These are phyloP conservation scores for Orchesellides sinensis DNA, from an alignment of 2,888 invertebrate species.

Conservation along the genomic window DNA sequence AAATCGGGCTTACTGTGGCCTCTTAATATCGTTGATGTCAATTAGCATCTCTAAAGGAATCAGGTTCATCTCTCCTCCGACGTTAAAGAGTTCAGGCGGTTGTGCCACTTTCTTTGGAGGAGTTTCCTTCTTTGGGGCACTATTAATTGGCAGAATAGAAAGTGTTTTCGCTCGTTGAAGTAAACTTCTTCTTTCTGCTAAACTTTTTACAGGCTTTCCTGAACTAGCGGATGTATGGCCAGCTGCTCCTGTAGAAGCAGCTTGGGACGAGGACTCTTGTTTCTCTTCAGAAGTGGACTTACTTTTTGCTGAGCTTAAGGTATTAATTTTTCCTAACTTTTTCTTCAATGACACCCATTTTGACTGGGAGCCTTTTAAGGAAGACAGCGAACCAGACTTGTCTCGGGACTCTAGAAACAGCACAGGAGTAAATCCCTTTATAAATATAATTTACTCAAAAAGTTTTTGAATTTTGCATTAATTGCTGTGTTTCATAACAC, in stretches of 20 bases:
- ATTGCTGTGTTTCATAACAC: no score
- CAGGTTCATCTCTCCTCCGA: constrained; percentile 75
- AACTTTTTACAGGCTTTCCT: constrained; percentile 55
- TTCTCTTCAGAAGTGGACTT: constrained; percentile 47
- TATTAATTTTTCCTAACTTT: constrained; percentile 72
- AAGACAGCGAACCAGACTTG: constrained; percentile 73
- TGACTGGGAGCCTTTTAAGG: constrained; percentile 72
- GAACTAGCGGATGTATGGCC: not conserved
- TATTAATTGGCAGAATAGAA: constrained; percentile 72
- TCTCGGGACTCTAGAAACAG: constrained; percentile 69
- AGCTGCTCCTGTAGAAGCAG: constrained; percentile 3
- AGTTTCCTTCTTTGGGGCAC: constrained; percentile 64
- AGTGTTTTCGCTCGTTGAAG: constrained; percentile 74
- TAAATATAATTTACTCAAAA: not conserved
- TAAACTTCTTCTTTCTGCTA: constrained; percentile 71
- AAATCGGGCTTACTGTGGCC: no score
- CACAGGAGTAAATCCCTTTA: not conserved
- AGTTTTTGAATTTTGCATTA: not conserved
- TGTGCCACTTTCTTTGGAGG: constrained; percentile 58
- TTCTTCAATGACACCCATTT: constrained; percentile 74
- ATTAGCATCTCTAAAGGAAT: constrained; percentile 74
- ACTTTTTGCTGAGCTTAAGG: constrained; percentile 49
- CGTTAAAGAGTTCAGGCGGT: constrained; percentile 74
- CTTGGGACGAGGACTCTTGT: constrained; percentile 3
- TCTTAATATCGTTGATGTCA: constrained; percentile 73